These are phyloP conservation scores for Rhagonycha lutea DNA, from an alignment of 2,888 invertebrate species.

Conservation along the genomic window DNA sequence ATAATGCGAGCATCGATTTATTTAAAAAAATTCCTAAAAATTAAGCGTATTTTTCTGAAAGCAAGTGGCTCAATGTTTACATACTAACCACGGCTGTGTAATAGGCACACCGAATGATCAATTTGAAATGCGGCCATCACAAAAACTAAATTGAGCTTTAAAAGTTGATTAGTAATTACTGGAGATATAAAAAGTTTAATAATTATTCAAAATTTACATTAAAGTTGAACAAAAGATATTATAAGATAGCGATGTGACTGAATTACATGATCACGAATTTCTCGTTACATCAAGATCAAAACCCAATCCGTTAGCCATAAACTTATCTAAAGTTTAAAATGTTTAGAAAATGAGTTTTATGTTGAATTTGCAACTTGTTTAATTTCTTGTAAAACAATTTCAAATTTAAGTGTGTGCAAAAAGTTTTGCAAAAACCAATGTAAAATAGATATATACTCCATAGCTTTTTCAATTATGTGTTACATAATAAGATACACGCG, in stretches of 20 bases:
- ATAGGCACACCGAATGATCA: background rate
- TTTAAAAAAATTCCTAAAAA: background rate
- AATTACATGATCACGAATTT: conserved; percentile 14
- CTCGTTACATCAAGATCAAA: conserved; percentile 14
- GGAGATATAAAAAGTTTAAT: background rate
- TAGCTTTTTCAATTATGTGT: background rate
- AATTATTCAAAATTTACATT: background rate
- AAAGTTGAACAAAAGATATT: background rate
- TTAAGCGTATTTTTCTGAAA: background rate
- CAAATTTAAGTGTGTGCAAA: background rate
- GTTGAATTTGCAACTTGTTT: background rate
- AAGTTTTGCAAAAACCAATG: background rate
- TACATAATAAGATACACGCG: background rate
- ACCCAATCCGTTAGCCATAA: conserved; percentile 10
- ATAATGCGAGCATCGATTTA: background rate
- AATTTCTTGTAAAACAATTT: background rate
- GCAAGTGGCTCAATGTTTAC: background rate
- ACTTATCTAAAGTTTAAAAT: conserved; percentile 7
- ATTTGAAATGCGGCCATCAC: background rate
- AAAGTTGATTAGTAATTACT: background rate
- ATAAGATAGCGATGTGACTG: background rate
- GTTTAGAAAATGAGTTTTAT: background rate
- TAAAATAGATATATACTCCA: background rate
- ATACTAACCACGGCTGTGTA: background rate
- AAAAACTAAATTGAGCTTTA: background rate